Percentiles rank a stretch among this genome's conserved stretches.
Evolutionary conservation across 2,888 invertebrate genomes (phyloP).

Genomic region (Campoplex nolae): DNA sequence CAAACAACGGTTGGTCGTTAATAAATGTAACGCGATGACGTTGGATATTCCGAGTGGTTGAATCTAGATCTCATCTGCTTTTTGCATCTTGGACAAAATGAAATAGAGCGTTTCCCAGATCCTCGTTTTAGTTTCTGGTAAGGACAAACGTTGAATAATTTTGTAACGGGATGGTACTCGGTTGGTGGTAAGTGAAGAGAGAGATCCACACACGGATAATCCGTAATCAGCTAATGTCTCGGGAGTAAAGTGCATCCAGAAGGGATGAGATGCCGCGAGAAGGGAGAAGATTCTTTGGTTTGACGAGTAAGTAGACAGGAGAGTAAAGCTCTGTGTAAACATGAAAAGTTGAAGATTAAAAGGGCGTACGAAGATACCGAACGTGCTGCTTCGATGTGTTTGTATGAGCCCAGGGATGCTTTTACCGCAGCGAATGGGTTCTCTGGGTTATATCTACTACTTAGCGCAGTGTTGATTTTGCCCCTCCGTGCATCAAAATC

Average conservation of each 20-base stretch:
- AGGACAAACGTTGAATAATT: conserved; percentile 9
- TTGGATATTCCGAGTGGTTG: conserved; percentile 7
- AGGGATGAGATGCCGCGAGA: background rate
- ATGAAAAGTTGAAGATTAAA: background rate
- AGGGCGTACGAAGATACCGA: conserved; percentile 13
- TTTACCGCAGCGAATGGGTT: conserved; percentile 26
- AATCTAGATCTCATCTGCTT: conserved; percentile 7
- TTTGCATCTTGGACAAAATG: background rate
- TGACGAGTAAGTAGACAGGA: conserved; percentile 33
- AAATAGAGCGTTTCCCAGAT: conserved; percentile 28
- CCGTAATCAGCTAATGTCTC: conserved; percentile 71
- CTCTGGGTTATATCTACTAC: conserved; percentile 30
- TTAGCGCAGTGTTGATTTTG: conserved; percentile 35
- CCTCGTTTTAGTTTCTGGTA: background rate
- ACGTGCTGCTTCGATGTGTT: background rate
- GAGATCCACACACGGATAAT: conserved; percentile 17
- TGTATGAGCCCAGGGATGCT: conserved; percentile 16
- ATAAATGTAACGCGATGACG: background rate
- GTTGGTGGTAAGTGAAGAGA: conserved; percentile 1
- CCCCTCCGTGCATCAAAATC: conserved; percentile 15
- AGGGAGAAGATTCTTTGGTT: conserved; percentile 1
- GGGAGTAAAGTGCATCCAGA: conserved; percentile 6
- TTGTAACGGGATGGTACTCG: conserved; percentile 17
- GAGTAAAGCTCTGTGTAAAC: background rate
- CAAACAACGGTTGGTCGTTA: background rate